Evolutionary conservation across 2,113 vertebrate genomes (phyloP), one percentile per base, ranked within the genome.

Genomic region (Anser cygnoides): DNA sequence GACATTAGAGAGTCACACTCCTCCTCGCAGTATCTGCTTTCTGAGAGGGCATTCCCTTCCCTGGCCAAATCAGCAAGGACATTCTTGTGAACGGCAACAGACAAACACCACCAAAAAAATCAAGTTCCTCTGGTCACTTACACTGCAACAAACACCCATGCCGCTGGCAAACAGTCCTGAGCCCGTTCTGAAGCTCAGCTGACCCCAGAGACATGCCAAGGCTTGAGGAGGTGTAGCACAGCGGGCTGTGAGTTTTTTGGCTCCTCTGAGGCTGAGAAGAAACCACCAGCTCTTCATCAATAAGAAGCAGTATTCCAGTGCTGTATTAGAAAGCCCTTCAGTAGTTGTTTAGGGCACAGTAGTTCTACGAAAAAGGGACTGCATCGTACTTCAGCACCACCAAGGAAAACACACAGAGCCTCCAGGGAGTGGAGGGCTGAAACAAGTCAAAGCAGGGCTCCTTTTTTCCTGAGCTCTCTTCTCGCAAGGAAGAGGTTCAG

Each of bases 111-210:
- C 35, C 41, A 68, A 67, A 68, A 67, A 39, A 22, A 20, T 21
- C 39, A n/a, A 37, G 63, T 6, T 75, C 29, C 74, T 59, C 55
- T 16, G 50, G 57, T 16, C 26, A 39, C 28, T 58, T 54, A 18
- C 55, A 54, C 37, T 6, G 4, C 10, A 21, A 21, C 2, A 62
- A 16, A 46, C 19, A 43, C 3, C 3, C 33, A 4, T 0, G 2
- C 52, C 44, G 25, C 52, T 41, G 18, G 44, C 57, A 35, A 25
- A 59, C 21, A 72, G 77, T 52, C 55, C 76, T 23, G 39, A 41
- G 37, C 62, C 15, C 14, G 19, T 46, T 46, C 11, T 44, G 75
- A 73, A 79, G 25, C 66, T 49, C 20, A 44, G 35, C n/a, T 29
- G 46, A 20, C 20, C 55, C 15, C 49, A 44, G 43, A 58, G 13